These are phyloP conservation scores for Esox niger DNA, from an alignment of 2,113 vertebrate species.

Conservation along the genomic window DNA sequence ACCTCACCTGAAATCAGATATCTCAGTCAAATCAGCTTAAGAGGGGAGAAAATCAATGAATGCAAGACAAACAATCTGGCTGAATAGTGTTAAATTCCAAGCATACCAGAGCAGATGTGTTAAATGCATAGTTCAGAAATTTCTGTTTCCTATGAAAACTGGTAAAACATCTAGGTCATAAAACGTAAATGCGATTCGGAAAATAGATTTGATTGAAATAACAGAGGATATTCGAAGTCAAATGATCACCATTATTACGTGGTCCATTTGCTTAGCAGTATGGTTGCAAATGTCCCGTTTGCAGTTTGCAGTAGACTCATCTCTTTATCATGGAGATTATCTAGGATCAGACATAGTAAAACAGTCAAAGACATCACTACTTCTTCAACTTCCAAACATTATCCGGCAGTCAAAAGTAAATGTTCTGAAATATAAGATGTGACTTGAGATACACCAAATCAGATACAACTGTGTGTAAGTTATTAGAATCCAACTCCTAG, in stretches of 20 bases:
- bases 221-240: too few relatives aligned
- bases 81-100: conserved; percentile 16
- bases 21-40: not conserved
- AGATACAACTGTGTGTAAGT: too few relatives aligned
- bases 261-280: not conserved
- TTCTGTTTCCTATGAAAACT: not conserved
- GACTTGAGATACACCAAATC: not conserved
- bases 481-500: not conserved
- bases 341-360: not conserved
- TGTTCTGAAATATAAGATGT: not conserved
- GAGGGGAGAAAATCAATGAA: not conserved
- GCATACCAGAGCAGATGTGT: not conserved
- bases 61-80: conserved; percentile 13
- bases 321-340: not conserved
- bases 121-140: conserved; percentile 11
- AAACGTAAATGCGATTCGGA: too few relatives aligned
- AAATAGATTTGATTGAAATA: too few relatives aligned
- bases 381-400: not conserved
- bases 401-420: not conserved
- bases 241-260: not conserved
- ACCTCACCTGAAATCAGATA: conserved; percentile 20
- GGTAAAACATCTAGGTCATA: too few relatives aligned
- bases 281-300: conserved; percentile 31
- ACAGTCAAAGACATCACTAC: not conserved
- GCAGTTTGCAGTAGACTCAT: conserved; percentile 6